These are phyloP conservation scores for Pheosia gnoma DNA, from an alignment of 2,888 invertebrate species.

Conservation along the genomic window DNA sequence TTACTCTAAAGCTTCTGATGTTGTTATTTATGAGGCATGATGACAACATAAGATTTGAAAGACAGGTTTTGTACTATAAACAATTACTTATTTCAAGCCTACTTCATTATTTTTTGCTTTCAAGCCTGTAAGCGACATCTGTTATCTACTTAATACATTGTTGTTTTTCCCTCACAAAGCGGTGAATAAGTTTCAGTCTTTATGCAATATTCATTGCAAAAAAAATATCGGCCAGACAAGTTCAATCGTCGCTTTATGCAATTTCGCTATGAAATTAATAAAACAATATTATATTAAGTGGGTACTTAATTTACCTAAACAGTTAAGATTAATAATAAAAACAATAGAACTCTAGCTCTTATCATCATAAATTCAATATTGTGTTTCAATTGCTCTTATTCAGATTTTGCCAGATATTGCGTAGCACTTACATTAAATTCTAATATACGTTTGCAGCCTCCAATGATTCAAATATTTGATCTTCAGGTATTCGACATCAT, in stretches of 20 bases:
- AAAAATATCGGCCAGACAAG: not conserved
- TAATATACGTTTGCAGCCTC: not conserved
- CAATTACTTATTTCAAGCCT: slow-evolving; percentile 27
- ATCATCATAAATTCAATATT: too few relatives aligned
- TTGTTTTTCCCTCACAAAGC: slow-evolving; percentile 20
- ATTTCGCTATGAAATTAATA: not conserved
- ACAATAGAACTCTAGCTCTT: too few relatives aligned
- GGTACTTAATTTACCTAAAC: too few relatives aligned
- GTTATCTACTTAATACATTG: slow-evolving; percentile 27
- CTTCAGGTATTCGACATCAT: slow-evolving; percentile 5
- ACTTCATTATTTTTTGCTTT: slow-evolving; percentile 19
- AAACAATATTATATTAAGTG: not conserved
- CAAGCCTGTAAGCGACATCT: slow-evolving; percentile 27
- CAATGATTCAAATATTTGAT: slow-evolving; percentile 1
- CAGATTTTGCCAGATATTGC: not conserved
- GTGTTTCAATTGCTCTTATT: not conserved
- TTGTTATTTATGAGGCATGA: slow-evolving; percentile 29
- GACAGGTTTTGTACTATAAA: slow-evolving; percentile 32
- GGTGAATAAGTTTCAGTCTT: slow-evolving; percentile 14
- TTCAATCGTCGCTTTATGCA: not conserved
- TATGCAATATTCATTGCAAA: slow-evolving; percentile 13
- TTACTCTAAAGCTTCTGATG: not conserved
- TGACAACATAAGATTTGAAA: slow-evolving; percentile 23
- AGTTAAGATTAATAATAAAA: too few relatives aligned
- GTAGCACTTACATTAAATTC: too few relatives aligned